A percentile compares a stretch with the other conserved stretches of the same genome.
Conservation (phyloP, 2,113 vertebrate species). For the Anseranas semipalmata region DNA sequence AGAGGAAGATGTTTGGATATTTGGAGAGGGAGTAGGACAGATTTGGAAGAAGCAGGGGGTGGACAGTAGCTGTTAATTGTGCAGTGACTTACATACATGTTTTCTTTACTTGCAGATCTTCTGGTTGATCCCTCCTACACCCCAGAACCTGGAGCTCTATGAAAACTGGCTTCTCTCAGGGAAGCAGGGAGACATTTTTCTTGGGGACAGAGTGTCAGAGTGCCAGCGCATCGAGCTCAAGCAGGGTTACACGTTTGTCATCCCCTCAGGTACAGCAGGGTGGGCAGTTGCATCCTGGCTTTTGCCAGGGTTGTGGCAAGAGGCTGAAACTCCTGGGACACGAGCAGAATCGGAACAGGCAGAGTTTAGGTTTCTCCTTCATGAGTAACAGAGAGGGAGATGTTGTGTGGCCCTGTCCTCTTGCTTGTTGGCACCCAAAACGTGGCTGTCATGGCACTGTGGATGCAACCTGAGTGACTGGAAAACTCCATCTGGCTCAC, state of each 20-base stretch:
- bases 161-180: constrained; percentile 99
- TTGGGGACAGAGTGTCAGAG: constrained; percentile 92
- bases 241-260: constrained; percentile 97
- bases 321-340: background rate
- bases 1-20: background rate
- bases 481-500: background rate
- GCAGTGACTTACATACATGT: background rate
- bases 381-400: background rate
- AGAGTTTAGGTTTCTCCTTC: background rate
- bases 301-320: background rate
- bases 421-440: background rate
- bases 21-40: background rate
- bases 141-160: constrained; percentile 96
- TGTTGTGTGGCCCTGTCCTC: background rate
- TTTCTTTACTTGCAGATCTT: constrained; percentile 86
- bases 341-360: background rate
- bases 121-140: constrained; percentile 96
- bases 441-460: background rate
- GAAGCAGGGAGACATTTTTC: constrained; percentile 98
- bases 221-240: constrained; percentile 96
- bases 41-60: background rate
- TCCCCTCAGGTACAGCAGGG: constrained; percentile 88
- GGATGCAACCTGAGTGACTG: background rate
- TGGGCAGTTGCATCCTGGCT: background rate
- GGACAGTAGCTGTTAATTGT: constrained; percentile 50